Evolutionary conservation across 2,797 vertebrate genomes (phyloP).

Genomic region (Oreonectes daqikongensis): DNA sequence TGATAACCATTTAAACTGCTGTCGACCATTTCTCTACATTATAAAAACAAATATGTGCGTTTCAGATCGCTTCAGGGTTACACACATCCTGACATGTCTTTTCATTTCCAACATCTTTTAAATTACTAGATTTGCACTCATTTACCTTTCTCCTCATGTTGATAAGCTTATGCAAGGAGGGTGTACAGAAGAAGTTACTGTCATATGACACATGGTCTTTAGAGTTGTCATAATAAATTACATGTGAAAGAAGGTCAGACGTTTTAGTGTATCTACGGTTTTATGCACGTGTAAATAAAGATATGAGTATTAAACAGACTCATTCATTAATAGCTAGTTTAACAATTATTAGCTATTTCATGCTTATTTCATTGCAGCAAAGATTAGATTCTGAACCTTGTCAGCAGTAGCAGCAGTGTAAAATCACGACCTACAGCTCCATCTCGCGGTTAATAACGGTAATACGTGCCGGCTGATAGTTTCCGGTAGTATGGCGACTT

Average conservation of each 20-base stretch:
- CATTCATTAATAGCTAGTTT: background rate
- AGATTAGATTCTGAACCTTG: no score
- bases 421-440: conserved; percentile 52
- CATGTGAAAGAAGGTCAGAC: background rate
- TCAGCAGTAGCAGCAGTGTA: background rate
- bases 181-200: background rate
- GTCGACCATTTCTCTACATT: background rate
- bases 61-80: background rate
- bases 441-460: conserved; percentile 40
- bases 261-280: conserved; percentile 6
- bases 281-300: conserved; percentile 63
- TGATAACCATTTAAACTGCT: background rate
- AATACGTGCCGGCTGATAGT: conserved; percentile 61
- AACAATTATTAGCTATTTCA: background rate
- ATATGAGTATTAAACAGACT: conserved; percentile 19
- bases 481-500: conserved; percentile 85
- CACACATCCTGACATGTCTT: background rate
- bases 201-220: conserved; percentile 8
- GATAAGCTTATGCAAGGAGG: background rate
- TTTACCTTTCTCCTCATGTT: background rate
- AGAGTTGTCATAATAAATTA: conserved; percentile 5
- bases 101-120: background rate
- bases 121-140: background rate
- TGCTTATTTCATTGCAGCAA: background rate
- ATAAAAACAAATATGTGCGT: background rate